These are phyloP conservation scores for Sporophila hypoxantha DNA, from an alignment of 2,113 vertebrate species.

Conservation along the genomic window DNA sequence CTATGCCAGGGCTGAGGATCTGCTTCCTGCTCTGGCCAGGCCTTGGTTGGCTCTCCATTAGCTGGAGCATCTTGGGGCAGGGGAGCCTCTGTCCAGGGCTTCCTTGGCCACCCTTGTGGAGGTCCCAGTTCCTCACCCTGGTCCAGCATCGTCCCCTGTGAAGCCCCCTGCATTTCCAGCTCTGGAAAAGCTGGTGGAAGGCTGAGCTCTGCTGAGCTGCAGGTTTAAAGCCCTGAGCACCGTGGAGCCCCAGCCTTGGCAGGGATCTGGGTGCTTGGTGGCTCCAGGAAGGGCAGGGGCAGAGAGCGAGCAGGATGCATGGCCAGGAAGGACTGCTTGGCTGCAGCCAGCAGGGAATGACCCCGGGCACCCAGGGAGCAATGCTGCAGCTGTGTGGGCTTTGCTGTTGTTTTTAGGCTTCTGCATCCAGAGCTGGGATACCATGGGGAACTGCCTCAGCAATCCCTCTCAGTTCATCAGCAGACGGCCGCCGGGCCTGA, in stretches of 20 bases:
- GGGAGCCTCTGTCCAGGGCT: not conserved
- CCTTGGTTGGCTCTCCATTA: not conserved
- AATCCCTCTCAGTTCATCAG: too few species aligned
- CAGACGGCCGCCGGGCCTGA: too few species aligned
- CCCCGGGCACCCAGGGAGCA: not conserved
- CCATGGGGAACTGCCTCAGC: not conserved
- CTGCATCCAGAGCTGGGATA: not conserved
- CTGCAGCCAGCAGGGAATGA: not conserved
- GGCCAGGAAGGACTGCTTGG: conserved; percentile 1
- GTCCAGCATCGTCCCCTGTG: accelerated
- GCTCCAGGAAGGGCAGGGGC: not conserved
- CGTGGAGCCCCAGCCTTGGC: not conserved
- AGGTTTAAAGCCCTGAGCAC: not conserved
- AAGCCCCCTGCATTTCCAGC: not conserved
- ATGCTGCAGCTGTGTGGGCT: not conserved
- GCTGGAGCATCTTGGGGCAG: not conserved
- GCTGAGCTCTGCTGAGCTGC: not conserved
- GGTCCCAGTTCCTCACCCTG: not conserved
- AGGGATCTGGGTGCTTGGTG: accelerated
- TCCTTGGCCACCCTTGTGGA: not conserved
- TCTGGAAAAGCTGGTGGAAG: not conserved
- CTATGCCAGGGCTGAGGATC: not conserved
- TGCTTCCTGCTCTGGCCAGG: not conserved
- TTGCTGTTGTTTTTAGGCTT: not conserved
- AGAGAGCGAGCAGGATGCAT: not conserved